Evolutionary conservation across 1,140 invertebrate species (phyloP), one percentile per base, ranked within the genome.

Genomic region (Rhopalosiphum maidis): DNA sequence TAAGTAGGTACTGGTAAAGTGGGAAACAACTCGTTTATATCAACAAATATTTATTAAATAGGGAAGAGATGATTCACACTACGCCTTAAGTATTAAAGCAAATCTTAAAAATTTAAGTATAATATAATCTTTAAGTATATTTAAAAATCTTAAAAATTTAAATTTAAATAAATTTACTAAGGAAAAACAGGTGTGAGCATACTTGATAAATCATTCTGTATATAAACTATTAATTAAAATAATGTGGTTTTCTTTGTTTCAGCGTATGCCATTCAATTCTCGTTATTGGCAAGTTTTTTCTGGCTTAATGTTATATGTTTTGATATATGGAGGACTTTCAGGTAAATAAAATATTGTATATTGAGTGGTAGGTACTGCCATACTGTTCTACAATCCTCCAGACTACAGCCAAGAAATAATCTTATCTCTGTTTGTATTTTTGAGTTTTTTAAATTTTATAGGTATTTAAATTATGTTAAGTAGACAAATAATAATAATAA

Each of bases 301-400:
- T 99, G 98, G 98, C 96, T 99, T 95, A 98, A 97, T 95, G 96
- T 98, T 82, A 98, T 98, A 96, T 98, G 98, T 94, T 97, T 98
- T 95, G 98, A 98, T 95, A 97, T 98, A 94, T 98, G 97, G 96
- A 97, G 97, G 96, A 98, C 98, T 91, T 97, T 98, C 95, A 97
- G 97, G 97, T 97, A 95, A 97, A 96, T 94, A 43, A 43, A 48
- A 48, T 87, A 86, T 68, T n/a, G 30, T n/a, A n/a, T 68, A 68
- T n/a, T 68, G 30, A 68, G 11, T n/a, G 30, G 4, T 68, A n/a
- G 30, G 15, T 68, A 18, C 15, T n/a, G 30, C 4, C 15, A 5
- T 18, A 68, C 60, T 68, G 30, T 4, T n/a, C 30, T 68, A n/a
- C 0, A 68, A 68, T 68, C 11, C 5, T 68, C 18, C 30, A n/a